Evolutionary conservation across 2,113 vertebrate species (phyloP).

Genomic region (Aspidoscelis tigris): DNA sequence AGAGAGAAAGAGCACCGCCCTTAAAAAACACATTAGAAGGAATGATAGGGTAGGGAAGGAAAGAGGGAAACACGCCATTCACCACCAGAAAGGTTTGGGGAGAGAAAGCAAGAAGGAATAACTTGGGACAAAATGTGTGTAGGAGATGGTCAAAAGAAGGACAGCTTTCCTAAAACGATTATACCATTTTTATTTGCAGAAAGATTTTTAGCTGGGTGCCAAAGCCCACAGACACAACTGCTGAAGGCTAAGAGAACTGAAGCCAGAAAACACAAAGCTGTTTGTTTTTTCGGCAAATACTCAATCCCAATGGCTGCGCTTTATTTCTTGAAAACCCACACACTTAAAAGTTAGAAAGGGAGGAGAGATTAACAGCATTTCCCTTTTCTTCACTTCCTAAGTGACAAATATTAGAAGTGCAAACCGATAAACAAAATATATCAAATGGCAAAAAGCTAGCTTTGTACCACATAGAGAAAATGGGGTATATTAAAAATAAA

Average conservation of each 20-base stretch:
- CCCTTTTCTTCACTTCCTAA: slow-evolving; percentile 3
- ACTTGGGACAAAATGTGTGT: slow-evolving; percentile 56
- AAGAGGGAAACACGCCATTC: slow-evolving; percentile 70
- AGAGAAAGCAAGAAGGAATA: slow-evolving; percentile 11
- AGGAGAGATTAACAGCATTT: not conserved
- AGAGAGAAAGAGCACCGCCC: slow-evolving; percentile 53
- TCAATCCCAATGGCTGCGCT: not conserved
- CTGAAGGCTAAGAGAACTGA: slow-evolving; percentile 43
- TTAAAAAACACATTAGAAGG: slow-evolving; percentile 52
- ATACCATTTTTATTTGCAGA: slow-evolving; percentile 62
- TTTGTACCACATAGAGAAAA: not conserved
- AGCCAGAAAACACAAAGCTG: slow-evolving; percentile 11
- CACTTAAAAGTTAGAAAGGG: not conserved
- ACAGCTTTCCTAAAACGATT: slow-evolving; percentile 59
- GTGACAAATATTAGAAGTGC: slow-evolving; percentile 8
- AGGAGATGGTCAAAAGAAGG: slow-evolving; percentile 71
- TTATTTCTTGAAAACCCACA: not conserved
- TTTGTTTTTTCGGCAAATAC: slow-evolving; percentile 46
- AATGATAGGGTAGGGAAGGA: slow-evolving; percentile 40
- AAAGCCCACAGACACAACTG: slow-evolving; percentile 37
- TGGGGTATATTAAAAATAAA: not conserved
- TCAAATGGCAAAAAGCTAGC: not conserved
- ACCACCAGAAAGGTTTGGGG: slow-evolving; percentile 63
- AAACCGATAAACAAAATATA: not conserved
- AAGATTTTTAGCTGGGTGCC: not conserved